Conservation (phyloP, 2,888 invertebrate genomes). For the Julus scandinavius region DNA sequence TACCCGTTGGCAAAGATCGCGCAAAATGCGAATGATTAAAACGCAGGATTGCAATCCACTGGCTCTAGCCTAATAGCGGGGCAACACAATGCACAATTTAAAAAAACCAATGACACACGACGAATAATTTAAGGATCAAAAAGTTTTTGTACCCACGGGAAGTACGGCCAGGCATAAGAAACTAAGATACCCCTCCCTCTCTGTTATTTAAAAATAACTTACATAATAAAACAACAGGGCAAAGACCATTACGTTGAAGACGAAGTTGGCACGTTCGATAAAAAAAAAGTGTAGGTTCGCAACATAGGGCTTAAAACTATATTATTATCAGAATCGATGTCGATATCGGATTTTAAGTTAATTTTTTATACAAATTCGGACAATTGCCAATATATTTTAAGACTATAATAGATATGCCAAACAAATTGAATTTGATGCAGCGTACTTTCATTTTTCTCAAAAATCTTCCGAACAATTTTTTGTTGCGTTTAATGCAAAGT, state of each 20-base stretch:
- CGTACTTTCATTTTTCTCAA: neutral
- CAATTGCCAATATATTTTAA: slow-evolving; percentile 23
- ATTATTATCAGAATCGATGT: neutral
- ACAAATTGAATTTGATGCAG: neutral
- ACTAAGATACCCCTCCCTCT: neutral
- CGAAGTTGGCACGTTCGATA: slow-evolving; percentile 40
- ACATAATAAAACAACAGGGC: neutral
- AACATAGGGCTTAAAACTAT: neutral
- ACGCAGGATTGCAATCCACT: slow-evolving; percentile 95
- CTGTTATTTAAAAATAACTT: neutral
- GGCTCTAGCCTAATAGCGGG: slow-evolving; percentile 84
- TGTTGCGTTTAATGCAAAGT: neutral
- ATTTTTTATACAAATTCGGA: neutral
- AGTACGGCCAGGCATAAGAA: slow-evolving; percentile 51
- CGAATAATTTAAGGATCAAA: neutral
- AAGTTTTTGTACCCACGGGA: slow-evolving; percentile 51
- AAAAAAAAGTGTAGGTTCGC: neutral
- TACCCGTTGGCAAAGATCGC: slow-evolving; percentile 93
- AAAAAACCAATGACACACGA: neutral
- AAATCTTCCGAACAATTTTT: neutral
- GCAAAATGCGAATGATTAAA: slow-evolving; percentile 92
- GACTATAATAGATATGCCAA: neutral
- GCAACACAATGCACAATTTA: slow-evolving; percentile 45
- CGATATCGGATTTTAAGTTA: neutral
- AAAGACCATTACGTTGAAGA: neutral